Evolutionary conservation across 2,888 invertebrate genomes (phyloP).

Genomic region (Matsumyia berberina): DNA sequence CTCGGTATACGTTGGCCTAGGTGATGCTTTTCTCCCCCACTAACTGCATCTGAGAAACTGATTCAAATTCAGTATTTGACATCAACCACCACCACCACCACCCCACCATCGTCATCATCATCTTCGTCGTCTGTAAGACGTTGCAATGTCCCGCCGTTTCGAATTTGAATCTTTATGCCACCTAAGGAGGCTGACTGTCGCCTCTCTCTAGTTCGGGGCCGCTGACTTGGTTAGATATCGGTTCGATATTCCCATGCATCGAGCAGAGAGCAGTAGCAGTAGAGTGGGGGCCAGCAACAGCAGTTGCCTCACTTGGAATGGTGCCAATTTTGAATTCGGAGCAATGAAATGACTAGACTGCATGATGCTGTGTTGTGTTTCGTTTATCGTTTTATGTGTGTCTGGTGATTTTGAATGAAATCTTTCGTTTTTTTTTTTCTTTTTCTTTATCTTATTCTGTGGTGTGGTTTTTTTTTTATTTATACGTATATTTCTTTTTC

Average conservation of each 20-base stretch:
- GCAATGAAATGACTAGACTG: slow-evolving; percentile 75
- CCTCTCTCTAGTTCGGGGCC: slow-evolving; percentile 2
- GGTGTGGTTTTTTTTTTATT: slow-evolving; percentile 24
- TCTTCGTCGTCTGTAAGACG: not conserved
- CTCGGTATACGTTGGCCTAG: slow-evolving; percentile 8
- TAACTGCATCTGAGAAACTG: slow-evolving; percentile 7
- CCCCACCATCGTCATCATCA: not conserved
- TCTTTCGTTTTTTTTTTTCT: slow-evolving; percentile 25
- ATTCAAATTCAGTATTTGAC: slow-evolving; percentile 4
- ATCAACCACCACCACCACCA: not conserved
- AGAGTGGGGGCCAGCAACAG: slow-evolving; percentile 24
- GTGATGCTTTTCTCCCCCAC: slow-evolving; percentile 1
- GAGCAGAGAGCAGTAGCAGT: slow-evolving; percentile 25
- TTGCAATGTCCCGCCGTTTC: slow-evolving; percentile 14
- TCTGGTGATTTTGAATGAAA: slow-evolving; percentile 75
- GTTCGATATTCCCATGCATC: slow-evolving; percentile 38
- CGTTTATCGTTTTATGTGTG: slow-evolving; percentile 54
- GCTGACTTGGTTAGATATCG: slow-evolving; percentile 51
- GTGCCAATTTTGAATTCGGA: slow-evolving; percentile 70
- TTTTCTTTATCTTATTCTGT: slow-evolving; percentile 30
- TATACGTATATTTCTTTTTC: slow-evolving; percentile 29
- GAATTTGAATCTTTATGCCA: slow-evolving; percentile 25
- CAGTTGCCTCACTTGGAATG: slow-evolving; percentile 70
- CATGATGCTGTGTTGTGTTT: slow-evolving; percentile 65
- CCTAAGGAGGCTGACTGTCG: slow-evolving; percentile 26